A percentile compares a stretch with the other conserved stretches of the same genome.
phyloP scores from a whole-genome alignment of 2,113 vertebrate genomes.

The Protobothrops flavoviridis region DNA sequence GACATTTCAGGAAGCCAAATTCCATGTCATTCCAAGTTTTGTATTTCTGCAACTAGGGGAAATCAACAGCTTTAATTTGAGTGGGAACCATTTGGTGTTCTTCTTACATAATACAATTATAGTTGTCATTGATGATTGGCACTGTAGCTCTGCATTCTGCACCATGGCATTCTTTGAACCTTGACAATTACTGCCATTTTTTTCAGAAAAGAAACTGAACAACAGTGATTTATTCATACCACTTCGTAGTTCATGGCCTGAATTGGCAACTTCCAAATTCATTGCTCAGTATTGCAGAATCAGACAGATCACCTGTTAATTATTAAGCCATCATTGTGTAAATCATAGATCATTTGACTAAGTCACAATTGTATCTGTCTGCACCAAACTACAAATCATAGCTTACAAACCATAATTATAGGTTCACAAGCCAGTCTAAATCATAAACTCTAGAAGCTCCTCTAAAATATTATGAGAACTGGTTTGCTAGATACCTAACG shows the following conservation, averaged over 20 bases:
- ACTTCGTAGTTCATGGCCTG: too few species aligned
- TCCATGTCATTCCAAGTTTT: not conserved
- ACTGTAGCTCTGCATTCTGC: not conserved
- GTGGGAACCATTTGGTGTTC: not conserved
- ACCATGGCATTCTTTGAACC: not conserved
- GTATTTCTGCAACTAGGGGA: not conserved
- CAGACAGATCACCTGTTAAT: not conserved
- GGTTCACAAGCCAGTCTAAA: not conserved
- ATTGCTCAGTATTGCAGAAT: not conserved
- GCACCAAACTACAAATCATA: not conserved
- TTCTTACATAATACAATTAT: not conserved
- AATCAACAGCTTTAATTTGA: constrained; percentile 1
- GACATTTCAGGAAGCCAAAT: constrained; percentile 28
- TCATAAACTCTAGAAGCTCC: not conserved
- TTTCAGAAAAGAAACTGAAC: not conserved
- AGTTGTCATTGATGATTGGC: not conserved
- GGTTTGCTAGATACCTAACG: not conserved
- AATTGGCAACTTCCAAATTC: not conserved
- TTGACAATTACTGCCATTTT: not conserved
- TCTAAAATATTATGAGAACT: not conserved
- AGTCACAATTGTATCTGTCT: not conserved
- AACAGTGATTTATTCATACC: too few species aligned
- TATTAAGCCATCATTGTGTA: not conserved
- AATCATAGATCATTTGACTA: not conserved
- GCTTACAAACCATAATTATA: not conserved